phyloP scores from a whole-genome alignment of 2,113 vertebrate species.

The Prionailurus viverrinus region DNA sequence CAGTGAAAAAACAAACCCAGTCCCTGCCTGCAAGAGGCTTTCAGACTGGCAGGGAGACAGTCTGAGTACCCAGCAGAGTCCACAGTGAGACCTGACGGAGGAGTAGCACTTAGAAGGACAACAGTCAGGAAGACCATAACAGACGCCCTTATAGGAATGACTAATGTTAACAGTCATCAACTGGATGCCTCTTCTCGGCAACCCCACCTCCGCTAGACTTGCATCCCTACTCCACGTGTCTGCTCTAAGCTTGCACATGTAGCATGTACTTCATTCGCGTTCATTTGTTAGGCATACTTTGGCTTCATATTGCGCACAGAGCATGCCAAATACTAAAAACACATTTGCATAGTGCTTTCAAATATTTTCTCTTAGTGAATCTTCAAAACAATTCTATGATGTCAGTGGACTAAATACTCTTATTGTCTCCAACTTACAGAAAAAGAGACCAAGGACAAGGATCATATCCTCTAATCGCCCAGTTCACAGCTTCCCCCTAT shows the following conservation, averaged over 20 bases:
- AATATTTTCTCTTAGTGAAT: background rate
- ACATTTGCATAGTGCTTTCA: background rate
- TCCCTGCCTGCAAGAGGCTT: background rate
- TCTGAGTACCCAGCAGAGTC: background rate
- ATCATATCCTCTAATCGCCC: background rate
- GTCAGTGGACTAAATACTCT: background rate
- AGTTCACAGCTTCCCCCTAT: background rate
- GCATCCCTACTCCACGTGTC: background rate
- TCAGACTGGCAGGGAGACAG: background rate
- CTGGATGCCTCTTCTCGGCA: background rate
- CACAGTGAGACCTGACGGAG: background rate
- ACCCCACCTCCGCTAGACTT: background rate
- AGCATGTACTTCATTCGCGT: background rate
- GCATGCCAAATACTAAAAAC: slow-evolving; percentile 17
- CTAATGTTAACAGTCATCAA: background rate
- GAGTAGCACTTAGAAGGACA: background rate
- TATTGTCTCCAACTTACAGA: background rate
- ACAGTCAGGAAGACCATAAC: background rate
- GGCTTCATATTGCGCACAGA: background rate
- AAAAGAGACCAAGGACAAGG: background rate
- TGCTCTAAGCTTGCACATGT: background rate
- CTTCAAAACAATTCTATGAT: slow-evolving; percentile 18
- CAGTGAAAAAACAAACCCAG: background rate
- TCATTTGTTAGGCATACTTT: background rate
- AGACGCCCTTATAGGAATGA: background rate